Evolutionary conservation across 2,113 vertebrate genomes (phyloP), one percentile per base, ranked within the genome.

Genomic region (Rafetus swinhoei): DNA sequence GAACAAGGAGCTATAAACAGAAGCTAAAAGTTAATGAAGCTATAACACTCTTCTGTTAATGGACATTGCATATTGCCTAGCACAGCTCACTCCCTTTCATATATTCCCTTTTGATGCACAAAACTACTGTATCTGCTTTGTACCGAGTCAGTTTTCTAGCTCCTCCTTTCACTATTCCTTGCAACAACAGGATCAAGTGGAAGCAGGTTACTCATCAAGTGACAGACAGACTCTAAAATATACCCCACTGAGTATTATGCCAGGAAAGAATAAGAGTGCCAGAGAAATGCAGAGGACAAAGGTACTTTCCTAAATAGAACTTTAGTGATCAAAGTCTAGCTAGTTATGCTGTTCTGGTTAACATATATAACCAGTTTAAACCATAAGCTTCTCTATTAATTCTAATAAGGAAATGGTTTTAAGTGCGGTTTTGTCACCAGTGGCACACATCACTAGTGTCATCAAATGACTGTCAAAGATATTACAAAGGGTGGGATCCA

Each of bases 61-160:
- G 59, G 1, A 55, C 77, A 27, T 0, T 3, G 24, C 39, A 21
- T 2, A 54, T 39, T 79, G 39, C 9, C 25, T 62, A 59, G 25
- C 18, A 89, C 19, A 91, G 45, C 11, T 76, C 29, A 29, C 9
- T 82, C 32, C 24, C 35, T 81, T 72, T 86, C 18, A 81, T 86
- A 74, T n/a, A 76, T 76, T 86, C 15, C 32, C 76, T 54, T 27
- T 19, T 77, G 22, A 81, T 81, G 7, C 18, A 79, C 6, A 25
- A 80, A 62, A 35, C 59, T 5, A 50, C 29, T 88, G 6, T 0
- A 79, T 21, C 19, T 10, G 9, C 19, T 80, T 87, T 22, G 50
- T 5, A 29, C 10, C 77, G 91, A 60, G 62, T 29, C 60, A 91
- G 12, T 50, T 90, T 21, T 72, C 39, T 22, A 39, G 54, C 15